Conservation (phyloP, 1,140 invertebrate species). For the Hylaeus volcanicus region DNA sequence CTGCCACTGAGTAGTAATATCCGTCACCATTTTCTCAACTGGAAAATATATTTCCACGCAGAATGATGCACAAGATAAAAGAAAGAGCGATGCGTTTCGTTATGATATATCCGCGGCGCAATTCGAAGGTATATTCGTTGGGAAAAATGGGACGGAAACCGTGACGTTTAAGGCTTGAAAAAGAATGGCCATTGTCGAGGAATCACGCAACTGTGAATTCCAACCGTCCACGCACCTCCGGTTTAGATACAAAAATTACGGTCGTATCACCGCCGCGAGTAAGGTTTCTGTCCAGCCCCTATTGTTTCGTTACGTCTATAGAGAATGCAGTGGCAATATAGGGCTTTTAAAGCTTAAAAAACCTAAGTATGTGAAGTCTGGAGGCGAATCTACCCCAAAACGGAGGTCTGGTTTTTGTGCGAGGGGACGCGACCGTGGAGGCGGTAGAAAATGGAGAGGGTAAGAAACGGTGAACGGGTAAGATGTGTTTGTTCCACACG, state of each 20-base stretch:
- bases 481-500: slow-evolving; percentile 80
- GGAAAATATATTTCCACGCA: no score
- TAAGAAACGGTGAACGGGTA: slow-evolving; percentile 65
- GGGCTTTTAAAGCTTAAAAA: slow-evolving; percentile 60
- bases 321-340: slow-evolving; percentile 43
- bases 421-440: slow-evolving; percentile 18
- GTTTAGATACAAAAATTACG: slow-evolving; percentile 48
- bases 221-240: slow-evolving; percentile 7
- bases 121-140: not conserved
- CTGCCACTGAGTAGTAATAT: no score
- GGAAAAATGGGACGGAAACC: not conserved
- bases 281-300: slow-evolving; percentile 20
- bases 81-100: not conserved
- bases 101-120: not conserved
- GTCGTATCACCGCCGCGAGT: slow-evolving; percentile 13
- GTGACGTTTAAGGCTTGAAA: not conserved
- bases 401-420: slow-evolving; percentile 28
- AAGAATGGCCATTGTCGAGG: not conserved
- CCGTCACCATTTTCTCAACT: no score
- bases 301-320: slow-evolving; percentile 48
- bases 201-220: slow-evolving; percentile 11
- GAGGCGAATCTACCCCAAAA: slow-evolving; percentile 33
- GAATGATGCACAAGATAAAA: not conserved
- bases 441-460: not conserved
- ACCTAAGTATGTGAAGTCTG: slow-evolving; percentile 46